These are phyloP conservation scores for Hesperophylax magnus DNA, from an alignment of 1,140 invertebrate species.

Conservation along the genomic window DNA sequence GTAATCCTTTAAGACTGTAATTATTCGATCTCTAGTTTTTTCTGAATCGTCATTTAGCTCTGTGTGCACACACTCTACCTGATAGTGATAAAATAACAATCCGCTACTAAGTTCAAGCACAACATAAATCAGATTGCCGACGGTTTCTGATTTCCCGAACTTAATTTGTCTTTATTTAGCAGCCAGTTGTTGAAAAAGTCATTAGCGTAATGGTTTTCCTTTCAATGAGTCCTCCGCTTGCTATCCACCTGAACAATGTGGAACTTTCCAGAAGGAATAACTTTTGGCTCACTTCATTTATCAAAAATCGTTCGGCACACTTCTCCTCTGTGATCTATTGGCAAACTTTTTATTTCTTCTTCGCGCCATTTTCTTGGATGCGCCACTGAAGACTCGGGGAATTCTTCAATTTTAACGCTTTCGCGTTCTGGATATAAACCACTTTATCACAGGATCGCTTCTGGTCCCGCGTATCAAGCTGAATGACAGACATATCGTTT, in stretches of 20 bases:
- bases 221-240: background rate
- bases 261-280: background rate
- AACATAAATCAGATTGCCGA: too few relatives aligned
- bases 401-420: constrained; percentile 18
- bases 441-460: background rate
- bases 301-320: constrained; percentile 15
- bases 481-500: too few relatives aligned
- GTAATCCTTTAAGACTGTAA: too few relatives aligned
- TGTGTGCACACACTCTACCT: too few relatives aligned
- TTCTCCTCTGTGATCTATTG: constrained; percentile 4
- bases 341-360: background rate
- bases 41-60: too few relatives aligned
- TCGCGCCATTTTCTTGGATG: background rate
- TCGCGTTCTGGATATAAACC: background rate
- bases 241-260: background rate
- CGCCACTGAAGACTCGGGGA: background rate
- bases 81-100: too few relatives aligned
- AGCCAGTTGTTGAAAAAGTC: background rate
- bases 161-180: too few relatives aligned
- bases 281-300: constrained; percentile 4
- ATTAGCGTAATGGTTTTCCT: constrained; percentile 6
- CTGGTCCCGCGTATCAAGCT: background rate
- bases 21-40: too few relatives aligned
- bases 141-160: too few relatives aligned
- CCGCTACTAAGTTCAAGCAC: too few relatives aligned